Percentiles rank a stretch among this genome's conserved stretches.
phyloP scores from a whole-genome alignment of 2,888 invertebrate species.

The Brachynemurus nebulosus region DNA sequence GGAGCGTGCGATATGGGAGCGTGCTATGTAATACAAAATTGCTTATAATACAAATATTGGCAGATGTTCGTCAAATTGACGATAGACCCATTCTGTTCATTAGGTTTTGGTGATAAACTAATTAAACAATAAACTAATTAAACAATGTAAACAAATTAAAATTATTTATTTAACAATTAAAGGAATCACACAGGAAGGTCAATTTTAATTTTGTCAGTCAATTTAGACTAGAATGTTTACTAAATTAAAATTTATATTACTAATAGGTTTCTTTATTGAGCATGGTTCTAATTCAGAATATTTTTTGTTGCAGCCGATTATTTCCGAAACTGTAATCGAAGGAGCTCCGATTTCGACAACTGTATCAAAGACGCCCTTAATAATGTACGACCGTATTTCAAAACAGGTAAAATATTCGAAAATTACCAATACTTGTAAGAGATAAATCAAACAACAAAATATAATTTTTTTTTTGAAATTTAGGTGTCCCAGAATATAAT shows the following conservation, averaged over 20 bases:
- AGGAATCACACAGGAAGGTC: neutral
- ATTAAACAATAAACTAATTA: no score
- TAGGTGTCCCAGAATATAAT: conserved; percentile 58
- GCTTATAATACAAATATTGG: no score
- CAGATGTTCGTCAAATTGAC: no score
- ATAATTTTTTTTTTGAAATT: neutral
- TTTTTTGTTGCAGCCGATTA: conserved; percentile 26
- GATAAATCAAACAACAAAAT: no score
- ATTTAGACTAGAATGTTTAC: neutral
- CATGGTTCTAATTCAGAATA: conserved; percentile 8
- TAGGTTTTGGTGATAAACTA: no score
- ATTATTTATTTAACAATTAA: neutral
- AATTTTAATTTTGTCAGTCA: neutral
- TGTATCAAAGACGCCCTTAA: conserved; percentile 63
- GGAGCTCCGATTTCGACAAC: conserved; percentile 48
- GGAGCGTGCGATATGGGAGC: no score
- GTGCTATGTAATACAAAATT: no score
- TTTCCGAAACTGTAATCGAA: conserved; percentile 45
- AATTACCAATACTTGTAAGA: neutral
- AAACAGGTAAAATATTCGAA: conserved; percentile 38
- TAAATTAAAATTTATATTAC: neutral
- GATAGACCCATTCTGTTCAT: no score
- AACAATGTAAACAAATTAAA: no score
- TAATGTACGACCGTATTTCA: conserved; percentile 53
- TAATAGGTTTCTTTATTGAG: neutral